Evolutionary conservation across 2,113 vertebrate genomes (phyloP), one percentile per base, ranked within the genome.

Genomic region (Rhea americana): DNA sequence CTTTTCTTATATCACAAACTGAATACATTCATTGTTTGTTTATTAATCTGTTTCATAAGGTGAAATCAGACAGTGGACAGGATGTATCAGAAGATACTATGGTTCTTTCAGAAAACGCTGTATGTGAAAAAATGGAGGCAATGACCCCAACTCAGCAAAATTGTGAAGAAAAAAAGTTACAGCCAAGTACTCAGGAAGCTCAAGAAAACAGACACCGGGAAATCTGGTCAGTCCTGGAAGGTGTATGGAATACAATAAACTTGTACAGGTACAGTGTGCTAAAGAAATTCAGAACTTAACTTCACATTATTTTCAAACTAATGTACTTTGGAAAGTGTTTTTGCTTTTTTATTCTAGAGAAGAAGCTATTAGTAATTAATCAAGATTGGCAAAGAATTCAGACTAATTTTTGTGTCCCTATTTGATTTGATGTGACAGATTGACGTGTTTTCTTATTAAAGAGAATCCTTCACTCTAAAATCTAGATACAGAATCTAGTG

Each of bases 211-310:
- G 96, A 67, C 97, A 97, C 95, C 97, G 98, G 94, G 98, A 99
- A 92, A 98, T 99, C 93, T 99, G 99, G 99, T 96, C 97, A 4
- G 78, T 99, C 89, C 98, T 99, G 96, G 98, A 99, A 94, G 98
- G 94, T 94, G 97, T 99, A 94, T 99, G 99, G 99, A 97, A 94
- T 83, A 97, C 97, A 41, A 95, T 98, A 72, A 98, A 95, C 95
- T 93, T 97, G 48, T 97, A 97, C 95, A 99, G 99, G 99, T 99
- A 98, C 5, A 17, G 70, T 70, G 30, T 90, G 62, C 88, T 81
- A 7, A 90, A 68, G 87, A 20, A 45, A 53, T 66, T 37, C 41
- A 62, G 20, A 90, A 30, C 6, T 58, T 56, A 35, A 25, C 4
- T 32, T 67, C 47, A n/a, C 8, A 16, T 32, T 8, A 50, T 47